Base-by-base conservation (phyloP, 2,113 vertebrate species). In the Bos indicus region DNA sequence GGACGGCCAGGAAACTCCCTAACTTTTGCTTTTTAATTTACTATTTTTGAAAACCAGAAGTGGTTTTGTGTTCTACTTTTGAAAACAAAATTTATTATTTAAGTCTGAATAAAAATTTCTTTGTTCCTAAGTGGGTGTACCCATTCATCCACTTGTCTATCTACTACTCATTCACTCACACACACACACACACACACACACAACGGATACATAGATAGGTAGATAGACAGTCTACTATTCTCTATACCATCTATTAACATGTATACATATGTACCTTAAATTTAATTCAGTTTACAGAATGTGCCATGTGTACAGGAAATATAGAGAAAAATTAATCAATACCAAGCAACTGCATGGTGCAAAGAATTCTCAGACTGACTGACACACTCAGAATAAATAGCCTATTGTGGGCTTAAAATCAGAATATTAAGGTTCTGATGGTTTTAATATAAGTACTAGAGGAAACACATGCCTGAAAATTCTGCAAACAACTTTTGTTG, bases 71-170 rank as follows among this genome's bases (percentile, higher is more conserved):
- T 81, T 88, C 62, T 64, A 25, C 33, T 81, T 97, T 93, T 80
- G 19, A 91, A 88, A 78, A 90, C 71, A 43, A 84, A 93, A 88
- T 74, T 21, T 91, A 60, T 86, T 95, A 89, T 60, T 84, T 95
- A 40, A 23, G 23, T 26, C 36, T 71, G 46, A 91, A 62, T 74
- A 88, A 83, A 82, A 87, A 67, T 84, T 1, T 92, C 13, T 82
- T 90, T 94, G 12, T 71, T 21, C 62, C 54, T 64, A 80, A 85
- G 54, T 81, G 43, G 19, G 46, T 62, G n/a, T 94, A 25, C 21
- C 30, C 46, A 43, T 11, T 36, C 4, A 74, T 30, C 36, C 21
- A 33, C 9, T 25, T 40, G 36, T 62, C 17, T 86, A 1, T 74
- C 17, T 71, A 30, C 80, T 62, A 33, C 16, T n/a, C 23, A 84